These are phyloP conservation scores for Colaptes auratus DNA, from an alignment of 2,113 vertebrate genomes.

Conservation along the genomic window DNA sequence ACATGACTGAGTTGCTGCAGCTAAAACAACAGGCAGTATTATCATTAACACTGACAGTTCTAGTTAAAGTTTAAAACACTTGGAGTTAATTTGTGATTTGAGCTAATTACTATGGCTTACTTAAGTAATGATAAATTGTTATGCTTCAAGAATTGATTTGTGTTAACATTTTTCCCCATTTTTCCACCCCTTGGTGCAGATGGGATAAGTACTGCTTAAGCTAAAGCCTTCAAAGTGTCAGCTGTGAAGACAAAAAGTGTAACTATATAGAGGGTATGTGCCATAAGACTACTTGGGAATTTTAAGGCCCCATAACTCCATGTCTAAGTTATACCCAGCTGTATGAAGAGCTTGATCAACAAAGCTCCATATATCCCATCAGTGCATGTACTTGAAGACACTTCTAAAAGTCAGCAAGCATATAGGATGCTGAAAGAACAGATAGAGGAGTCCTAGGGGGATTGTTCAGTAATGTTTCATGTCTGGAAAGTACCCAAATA, in stretches of 20 bases:
- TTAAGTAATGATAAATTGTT: neutral
- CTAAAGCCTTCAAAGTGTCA: neutral
- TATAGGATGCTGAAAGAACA: neutral
- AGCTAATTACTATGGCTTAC: neutral
- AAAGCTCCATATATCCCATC: neutral
- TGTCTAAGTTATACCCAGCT: neutral
- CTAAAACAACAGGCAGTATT: neutral
- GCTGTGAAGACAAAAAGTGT: neutral
- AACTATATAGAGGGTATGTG: neutral
- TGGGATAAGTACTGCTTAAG: neutral
- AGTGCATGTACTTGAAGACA: neutral
- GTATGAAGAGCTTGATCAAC: neutral
- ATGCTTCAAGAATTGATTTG: neutral
- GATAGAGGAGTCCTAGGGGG: neutral
- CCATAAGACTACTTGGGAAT: neutral
- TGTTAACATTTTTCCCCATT: neutral
- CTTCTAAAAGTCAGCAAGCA: neutral
- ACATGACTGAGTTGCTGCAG: neutral
- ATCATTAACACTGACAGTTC: neutral
- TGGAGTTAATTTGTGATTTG: neutral
- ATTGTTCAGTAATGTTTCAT: neutral
- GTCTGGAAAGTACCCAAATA: neutral
- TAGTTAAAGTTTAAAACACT: neutral
- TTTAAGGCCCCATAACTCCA: neutral
- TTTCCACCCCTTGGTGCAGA: neutral